Base-by-base conservation (phyloP, 2,888 invertebrate species). In the Pterobdella sp. region DNA sequence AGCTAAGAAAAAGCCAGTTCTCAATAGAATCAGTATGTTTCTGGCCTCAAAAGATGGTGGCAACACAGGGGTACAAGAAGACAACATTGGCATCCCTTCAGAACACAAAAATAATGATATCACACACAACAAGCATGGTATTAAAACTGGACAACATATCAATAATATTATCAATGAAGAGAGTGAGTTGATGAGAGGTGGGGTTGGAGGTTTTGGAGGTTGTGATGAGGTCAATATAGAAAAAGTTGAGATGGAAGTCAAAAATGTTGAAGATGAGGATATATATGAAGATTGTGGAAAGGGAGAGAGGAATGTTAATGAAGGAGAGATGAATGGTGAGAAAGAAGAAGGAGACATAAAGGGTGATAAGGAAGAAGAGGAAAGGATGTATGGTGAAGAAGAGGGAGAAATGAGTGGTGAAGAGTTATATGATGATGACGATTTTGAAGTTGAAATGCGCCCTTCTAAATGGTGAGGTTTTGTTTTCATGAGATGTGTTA, bases 1-100 rank as follows among this genome's bases (percentile, higher is more conserved):
- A 29, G 69, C 52, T 29, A 69, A 69, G 34, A 22, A 22, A 22
- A 69, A 69, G 18, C 69, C 69, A 26, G 69, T 69, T 1, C 52
- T 69, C 22, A 69, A 69, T 31, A 69, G 69, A 69, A 69, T 69
- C 52, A 69, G 49, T 52, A 69, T 32, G 52, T 69, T 69, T 52
- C 32, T 69, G 69, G 42, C 52, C 52, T 52, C 32, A 10, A 14
- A 26, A 18, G 32, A 69, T 1, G 1, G 7, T 22, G 29, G 29
- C 34, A 29, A 42, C 31, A 49, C 32, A 26, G 60, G 60, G n/a
- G n/a, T n/a, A n/a, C n/a, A n/a, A n/a, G n/a, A n/a, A n/a, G n/a
- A n/a, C 60, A 56, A 56, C 60, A n/a, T n/a, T 42, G 42, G 7
- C n/a, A n/a, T n/a, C n/a, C n/a, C n/a, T n/a, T n/a, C n/a, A n/a